A percentile compares a stretch with the other conserved stretches of the same genome.
phyloP scores from a whole-genome alignment of 2,113 vertebrate species.

The Lichenostomus cassidix region DNA sequence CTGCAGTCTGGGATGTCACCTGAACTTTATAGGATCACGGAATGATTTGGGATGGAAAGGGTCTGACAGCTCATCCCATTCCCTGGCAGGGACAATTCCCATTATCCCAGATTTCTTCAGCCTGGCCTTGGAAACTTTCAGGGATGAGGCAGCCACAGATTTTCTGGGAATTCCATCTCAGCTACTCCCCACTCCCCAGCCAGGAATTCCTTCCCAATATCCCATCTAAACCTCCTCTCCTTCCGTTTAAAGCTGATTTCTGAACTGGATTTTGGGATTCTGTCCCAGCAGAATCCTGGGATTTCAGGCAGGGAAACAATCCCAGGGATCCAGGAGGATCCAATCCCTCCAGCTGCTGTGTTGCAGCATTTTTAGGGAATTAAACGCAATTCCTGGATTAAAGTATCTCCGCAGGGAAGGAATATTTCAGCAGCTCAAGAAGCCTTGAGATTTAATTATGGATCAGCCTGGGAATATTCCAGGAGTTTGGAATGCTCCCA shows the following conservation, averaged over 20 bases:
- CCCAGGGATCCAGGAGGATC: neutral
- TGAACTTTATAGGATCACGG: fast-evolving
- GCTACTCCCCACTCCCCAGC: fast-evolving
- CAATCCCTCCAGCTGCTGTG: neutral
- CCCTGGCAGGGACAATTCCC: neutral
- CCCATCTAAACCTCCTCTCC: neutral
- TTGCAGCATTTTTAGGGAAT: neutral
- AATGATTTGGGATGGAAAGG: neutral
- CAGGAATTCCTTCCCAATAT: neutral
- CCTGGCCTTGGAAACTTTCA: neutral
- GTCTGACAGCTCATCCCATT: neutral
- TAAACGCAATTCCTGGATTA: neutral
- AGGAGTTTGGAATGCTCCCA: neutral
- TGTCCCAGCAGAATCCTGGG: neutral
- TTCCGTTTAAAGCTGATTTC: neutral
- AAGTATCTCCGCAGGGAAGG: neutral
- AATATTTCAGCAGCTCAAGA: neutral
- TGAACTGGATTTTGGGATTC: neutral
- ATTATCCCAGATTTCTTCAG: neutral
- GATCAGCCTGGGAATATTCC: neutral
- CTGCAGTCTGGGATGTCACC: neutral
- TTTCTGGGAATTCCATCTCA: too few relatives aligned
- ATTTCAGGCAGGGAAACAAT: neutral
- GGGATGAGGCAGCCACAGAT: neutral
- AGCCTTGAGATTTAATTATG: neutral